Evolutionary conservation across 2,797 vertebrate genomes (phyloP), one percentile per base, ranked within the genome.

Genomic region (Smutsia temminckii): DNA sequence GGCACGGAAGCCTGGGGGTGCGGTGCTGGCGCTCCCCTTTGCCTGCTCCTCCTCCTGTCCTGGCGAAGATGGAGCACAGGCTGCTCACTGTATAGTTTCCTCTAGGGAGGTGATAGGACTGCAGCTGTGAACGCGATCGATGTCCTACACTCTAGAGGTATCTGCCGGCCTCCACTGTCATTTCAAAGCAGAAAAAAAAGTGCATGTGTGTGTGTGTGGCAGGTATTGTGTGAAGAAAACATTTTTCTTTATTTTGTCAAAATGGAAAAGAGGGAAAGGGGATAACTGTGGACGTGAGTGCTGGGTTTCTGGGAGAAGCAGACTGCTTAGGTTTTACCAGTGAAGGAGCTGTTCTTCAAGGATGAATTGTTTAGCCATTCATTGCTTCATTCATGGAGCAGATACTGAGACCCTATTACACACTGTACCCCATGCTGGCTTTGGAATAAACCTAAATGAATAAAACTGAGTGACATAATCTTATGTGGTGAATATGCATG

Each of bases 231-330:
- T 83, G 59, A 25, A 59, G 71, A 80, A 59, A 53, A 3, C 6
- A 42, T 68, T 42, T 75, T 71, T 80, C 46, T 90, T 94, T 66
- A 63, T 83, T 95, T 85, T 81, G 20, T 69, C 80, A 61, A 81
- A 92, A 92, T 68, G 63, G 53, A 27, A 69, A 84, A 13, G 61
- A 66, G 7, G 59, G 8, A 17, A 87, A 81, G 55, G 21, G 5
- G 40, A 78, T 32, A 46, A 37, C 32, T 42, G 4, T 20, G 63
- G 46, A 10, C 6, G 25, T 66, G 68, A 68, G 8, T 42, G 21
- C 29, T 32, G 20, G 20, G 29, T 18, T 71, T 64, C 66, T 66
- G 40, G 53, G 80, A 85, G 49, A 46, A 77, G 75, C 17, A 93
- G 34, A 77, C 11, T 29, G 51, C 42, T 42, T 71, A 74, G 69